phyloP scores from a whole-genome alignment of 2,888 invertebrate genomes.

The Saturnia pavonia region DNA sequence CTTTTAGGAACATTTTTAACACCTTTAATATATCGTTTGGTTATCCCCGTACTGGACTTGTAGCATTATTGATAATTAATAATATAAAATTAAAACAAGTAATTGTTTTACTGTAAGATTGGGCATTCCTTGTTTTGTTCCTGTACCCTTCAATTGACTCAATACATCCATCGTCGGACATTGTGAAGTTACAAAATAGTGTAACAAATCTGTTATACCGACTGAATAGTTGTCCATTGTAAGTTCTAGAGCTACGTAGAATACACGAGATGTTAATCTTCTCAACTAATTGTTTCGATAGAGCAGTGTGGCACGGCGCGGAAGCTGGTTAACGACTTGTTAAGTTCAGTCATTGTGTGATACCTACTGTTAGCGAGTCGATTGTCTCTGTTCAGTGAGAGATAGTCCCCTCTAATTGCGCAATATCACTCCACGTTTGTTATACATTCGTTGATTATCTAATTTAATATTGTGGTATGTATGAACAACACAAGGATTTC shows the following conservation, averaged over 20 bases:
- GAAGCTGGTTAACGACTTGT: slow-evolving; percentile 65
- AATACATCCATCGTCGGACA: not conserved
- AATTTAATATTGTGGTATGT: not conserved
- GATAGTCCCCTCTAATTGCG: slow-evolving; percentile 3
- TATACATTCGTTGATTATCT: not conserved
- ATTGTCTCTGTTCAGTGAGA: slow-evolving; percentile 15
- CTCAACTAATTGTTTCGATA: slow-evolving; percentile 63
- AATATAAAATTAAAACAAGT: no score
- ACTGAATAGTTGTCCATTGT: not conserved
- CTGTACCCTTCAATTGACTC: no score
- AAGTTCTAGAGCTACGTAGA: slow-evolving; percentile 28
- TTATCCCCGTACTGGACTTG: no score
- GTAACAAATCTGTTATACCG: not conserved
- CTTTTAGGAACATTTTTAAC: no score
- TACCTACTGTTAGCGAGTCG: slow-evolving; percentile 26
- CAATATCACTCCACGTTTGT: not conserved
- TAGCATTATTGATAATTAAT: no score
- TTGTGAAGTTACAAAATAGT: not conserved
- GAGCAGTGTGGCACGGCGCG: slow-evolving; percentile 45
- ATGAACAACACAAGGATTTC: not conserved
- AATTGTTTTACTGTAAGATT: no score
- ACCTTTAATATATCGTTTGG: no score
- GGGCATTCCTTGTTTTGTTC: no score
- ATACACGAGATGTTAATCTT: slow-evolving; percentile 60
- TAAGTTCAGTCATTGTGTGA: slow-evolving; percentile 62